phyloP scores from a whole-genome alignment of 2,888 invertebrate genomes.

The Noctuana brunneofusca region DNA sequence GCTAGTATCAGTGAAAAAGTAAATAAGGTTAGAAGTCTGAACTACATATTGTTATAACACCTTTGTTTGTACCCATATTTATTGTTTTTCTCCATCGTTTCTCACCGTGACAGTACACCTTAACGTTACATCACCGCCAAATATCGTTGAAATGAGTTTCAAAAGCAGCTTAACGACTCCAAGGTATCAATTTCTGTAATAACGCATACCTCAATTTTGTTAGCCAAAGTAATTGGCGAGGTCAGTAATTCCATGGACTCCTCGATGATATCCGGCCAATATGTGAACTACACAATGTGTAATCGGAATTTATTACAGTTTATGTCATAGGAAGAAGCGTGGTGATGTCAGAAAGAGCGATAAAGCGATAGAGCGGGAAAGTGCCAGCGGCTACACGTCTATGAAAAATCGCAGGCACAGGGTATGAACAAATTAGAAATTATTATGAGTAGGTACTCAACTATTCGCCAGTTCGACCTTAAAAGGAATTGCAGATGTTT shows the following conservation, averaged over 20 bases:
- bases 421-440: too few species aligned
- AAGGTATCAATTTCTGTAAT: conserved; percentile 31
- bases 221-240: conserved; percentile 40
- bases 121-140: conserved; percentile 16
- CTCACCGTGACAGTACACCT: neutral
- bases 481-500: too few species aligned
- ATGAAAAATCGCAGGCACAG: too few species aligned
- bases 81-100: too few species aligned
- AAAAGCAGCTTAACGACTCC: conserved; percentile 10
- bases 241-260: conserved; percentile 33
- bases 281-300: conserved; percentile 35
- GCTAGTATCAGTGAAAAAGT: too few species aligned
- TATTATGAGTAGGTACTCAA: too few species aligned
- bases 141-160: conserved; percentile 18
- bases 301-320: conserved; percentile 22
- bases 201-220: conserved; percentile 32
- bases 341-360: neutral
- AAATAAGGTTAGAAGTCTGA: too few species aligned
- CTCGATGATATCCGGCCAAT: conserved; percentile 40
- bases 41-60: too few species aligned
- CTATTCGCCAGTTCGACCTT: too few species aligned
- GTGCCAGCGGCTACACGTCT: too few species aligned
- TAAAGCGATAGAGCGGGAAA: too few species aligned
- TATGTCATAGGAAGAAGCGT: conserved; percentile 23
- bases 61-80: too few species aligned